Evolutionary conservation across 2,888 invertebrate genomes (phyloP).

Genomic region (Junonia oenone): DNA sequence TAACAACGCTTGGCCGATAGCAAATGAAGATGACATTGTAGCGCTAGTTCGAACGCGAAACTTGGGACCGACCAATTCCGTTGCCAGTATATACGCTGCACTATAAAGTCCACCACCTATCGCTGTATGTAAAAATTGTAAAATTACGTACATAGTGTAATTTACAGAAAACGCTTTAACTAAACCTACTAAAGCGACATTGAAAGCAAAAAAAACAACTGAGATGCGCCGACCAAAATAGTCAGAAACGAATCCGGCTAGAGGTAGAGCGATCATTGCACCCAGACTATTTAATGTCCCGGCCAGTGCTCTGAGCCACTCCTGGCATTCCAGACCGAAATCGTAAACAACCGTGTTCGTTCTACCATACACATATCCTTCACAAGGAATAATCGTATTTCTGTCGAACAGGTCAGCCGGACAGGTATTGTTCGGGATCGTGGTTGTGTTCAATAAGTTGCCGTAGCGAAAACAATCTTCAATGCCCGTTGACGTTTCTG

Average conservation of each 20-base stretch:
- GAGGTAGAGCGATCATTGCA: slow-evolving; percentile 82
- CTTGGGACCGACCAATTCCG: slow-evolving; percentile 87
- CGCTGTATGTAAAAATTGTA: slow-evolving; percentile 64
- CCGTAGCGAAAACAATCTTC: slow-evolving; percentile 58
- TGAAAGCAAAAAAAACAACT: slow-evolving; percentile 61
- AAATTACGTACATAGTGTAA: slow-evolving; percentile 59
- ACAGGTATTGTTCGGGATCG: slow-evolving; percentile 37
- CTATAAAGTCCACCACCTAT: slow-evolving; percentile 65
- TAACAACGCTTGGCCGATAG: slow-evolving; percentile 84
- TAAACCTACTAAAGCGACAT: slow-evolving; percentile 56
- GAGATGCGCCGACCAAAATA: slow-evolving; percentile 64
- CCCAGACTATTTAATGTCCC: slow-evolving; percentile 87
- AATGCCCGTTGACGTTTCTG: slow-evolving; percentile 48
- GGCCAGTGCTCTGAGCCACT: slow-evolving; percentile 85
- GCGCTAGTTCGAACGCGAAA: slow-evolving; percentile 86
- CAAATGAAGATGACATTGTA: slow-evolving; percentile 84
- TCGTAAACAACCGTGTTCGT: slow-evolving; percentile 65
- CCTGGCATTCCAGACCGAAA: slow-evolving; percentile 67
- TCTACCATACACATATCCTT: slow-evolving; percentile 55
- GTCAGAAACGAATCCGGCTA: slow-evolving; percentile 86
- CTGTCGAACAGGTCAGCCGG: slow-evolving; percentile 51
- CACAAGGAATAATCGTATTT: slow-evolving; percentile 47
- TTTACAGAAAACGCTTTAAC: slow-evolving; percentile 65
- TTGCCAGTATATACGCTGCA: slow-evolving; percentile 77
- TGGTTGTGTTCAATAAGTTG: slow-evolving; percentile 35